A percentile compares a stretch with the other conserved stretches of the same genome.
These are phyloP conservation scores for Dendropsophus ebraccatus DNA, from an alignment of 2,113 vertebrate species.

Conservation along the genomic window DNA sequence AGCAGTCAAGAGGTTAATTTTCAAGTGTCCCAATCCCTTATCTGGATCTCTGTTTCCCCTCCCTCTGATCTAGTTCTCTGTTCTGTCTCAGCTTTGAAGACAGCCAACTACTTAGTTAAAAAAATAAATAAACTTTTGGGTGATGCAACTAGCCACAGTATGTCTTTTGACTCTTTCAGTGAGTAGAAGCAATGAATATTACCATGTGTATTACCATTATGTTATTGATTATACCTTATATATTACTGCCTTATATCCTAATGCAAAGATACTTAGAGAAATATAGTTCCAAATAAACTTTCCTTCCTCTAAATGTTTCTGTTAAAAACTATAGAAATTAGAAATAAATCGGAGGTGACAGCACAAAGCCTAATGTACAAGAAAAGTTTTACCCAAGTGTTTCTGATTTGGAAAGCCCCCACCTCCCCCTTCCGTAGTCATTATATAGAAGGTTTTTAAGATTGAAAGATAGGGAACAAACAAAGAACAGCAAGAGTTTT, in stretches of 20 bases:
- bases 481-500: not conserved
- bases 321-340: not conserved
- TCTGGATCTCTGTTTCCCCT: constrained; percentile 36
- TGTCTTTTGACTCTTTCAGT: constrained; percentile 20
- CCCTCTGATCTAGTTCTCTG: constrained; percentile 55
- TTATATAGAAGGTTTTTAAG: not conserved
- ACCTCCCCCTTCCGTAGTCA: not conserved
- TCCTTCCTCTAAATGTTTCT: not conserved
- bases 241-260: not conserved
- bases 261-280: not conserved
- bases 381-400: not conserved
- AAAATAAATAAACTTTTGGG: constrained; percentile 49
- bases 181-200: not conserved
- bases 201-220: not conserved
- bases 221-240: not conserved
- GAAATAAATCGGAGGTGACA: not conserved
- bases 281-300: not conserved
- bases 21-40: constrained; percentile 26
- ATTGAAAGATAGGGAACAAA: not conserved
- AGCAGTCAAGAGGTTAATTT: constrained; percentile 42
- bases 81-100: constrained; percentile 49
- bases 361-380: not conserved
- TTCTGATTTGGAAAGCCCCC: not conserved
- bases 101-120: constrained; percentile 55
- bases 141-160: constrained; percentile 9